These are phyloP conservation scores for Noctua janthina DNA, from an alignment of 2,888 invertebrate species.

Conservation along the genomic window DNA sequence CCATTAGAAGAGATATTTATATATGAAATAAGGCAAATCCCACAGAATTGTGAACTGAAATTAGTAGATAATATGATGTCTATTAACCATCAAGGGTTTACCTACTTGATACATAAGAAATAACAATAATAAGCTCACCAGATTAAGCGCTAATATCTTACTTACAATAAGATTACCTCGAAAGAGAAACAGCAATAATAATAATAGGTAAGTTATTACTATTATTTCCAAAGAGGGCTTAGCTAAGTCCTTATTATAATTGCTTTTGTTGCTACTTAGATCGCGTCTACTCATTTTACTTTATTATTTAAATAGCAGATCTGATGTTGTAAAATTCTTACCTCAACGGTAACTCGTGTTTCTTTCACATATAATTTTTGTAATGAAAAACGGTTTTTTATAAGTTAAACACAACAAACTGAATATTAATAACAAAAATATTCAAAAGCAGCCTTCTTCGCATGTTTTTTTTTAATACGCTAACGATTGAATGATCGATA, in stretches of 20 bases:
- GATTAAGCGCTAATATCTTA: constrained; percentile 47
- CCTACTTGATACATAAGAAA: constrained; percentile 30
- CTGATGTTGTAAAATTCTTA: neutral
- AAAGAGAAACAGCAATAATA: constrained; percentile 22
- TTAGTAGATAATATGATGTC: neutral
- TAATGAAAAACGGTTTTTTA: too few species aligned
- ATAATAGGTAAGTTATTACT: constrained; percentile 13
- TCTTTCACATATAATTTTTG: neutral
- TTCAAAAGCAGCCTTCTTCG: too few species aligned
- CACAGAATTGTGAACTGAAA: neutral
- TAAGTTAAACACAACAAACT: too few species aligned
- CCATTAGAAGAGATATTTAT: too few species aligned
- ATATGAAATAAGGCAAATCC: neutral
- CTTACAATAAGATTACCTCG: constrained; percentile 48
- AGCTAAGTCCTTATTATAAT: constrained; percentile 13
- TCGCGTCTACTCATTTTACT: neutral
- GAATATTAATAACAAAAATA: too few species aligned
- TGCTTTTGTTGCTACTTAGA: constrained; percentile 18
- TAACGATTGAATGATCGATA: too few species aligned
- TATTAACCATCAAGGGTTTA: constrained; percentile 19
- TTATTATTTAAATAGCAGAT: neutral
- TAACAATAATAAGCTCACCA: constrained; percentile 54
- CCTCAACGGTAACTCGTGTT: neutral
- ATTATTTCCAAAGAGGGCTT: constrained; percentile 36
- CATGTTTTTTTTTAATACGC: too few species aligned